Evolutionary conservation across 30 jellyfish, hydroid and myxozoan species (phyloP).

Genomic region (Hydractinia echinata): DNA sequence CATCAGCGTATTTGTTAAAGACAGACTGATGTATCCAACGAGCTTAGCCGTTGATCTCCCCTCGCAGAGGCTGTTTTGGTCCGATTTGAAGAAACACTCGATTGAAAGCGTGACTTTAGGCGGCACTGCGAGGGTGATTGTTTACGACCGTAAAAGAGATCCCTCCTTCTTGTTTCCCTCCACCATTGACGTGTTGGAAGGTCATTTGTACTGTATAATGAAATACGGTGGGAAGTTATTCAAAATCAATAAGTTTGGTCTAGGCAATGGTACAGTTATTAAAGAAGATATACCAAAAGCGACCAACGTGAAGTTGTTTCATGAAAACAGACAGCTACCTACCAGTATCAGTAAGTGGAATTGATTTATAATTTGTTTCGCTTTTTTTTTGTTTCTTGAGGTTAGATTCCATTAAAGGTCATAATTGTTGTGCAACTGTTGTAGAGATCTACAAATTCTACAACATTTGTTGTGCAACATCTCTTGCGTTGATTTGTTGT

Average conservation of each 20-base stretch:
- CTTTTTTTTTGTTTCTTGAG: too few species aligned
- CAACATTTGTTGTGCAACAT: too few species aligned
- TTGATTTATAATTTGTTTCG: neutral
- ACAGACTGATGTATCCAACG: slow-evolving; percentile 72
- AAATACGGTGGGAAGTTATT: slow-evolving; percentile 50
- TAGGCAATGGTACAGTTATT: slow-evolving; percentile 34
- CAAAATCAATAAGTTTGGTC: slow-evolving; percentile 72
- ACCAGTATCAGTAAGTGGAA: slow-evolving; percentile 32
- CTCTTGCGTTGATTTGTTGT: too few species aligned
- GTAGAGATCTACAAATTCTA: too few species aligned
- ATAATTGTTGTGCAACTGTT: too few species aligned
- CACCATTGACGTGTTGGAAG: slow-evolving; percentile 78
- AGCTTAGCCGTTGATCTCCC: slow-evolving; percentile 73
- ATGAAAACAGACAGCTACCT: slow-evolving; percentile 48
- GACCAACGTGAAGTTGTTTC: slow-evolving; percentile 41
- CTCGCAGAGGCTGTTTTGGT: slow-evolving; percentile 81
- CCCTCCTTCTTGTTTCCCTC: slow-evolving; percentile 48
- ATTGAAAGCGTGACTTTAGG: slow-evolving; percentile 59
- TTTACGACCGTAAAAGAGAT: slow-evolving; percentile 17
- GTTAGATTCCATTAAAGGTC: too few species aligned
- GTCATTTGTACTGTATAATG: slow-evolving; percentile 58
- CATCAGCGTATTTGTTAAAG: slow-evolving; percentile 45
- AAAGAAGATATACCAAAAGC: slow-evolving; percentile 35
- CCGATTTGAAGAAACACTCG: slow-evolving; percentile 73
- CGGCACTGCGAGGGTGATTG: slow-evolving; percentile 64